phyloP scores from a whole-genome alignment of 2,888 invertebrate species.

The Philhelius pedissequus region DNA sequence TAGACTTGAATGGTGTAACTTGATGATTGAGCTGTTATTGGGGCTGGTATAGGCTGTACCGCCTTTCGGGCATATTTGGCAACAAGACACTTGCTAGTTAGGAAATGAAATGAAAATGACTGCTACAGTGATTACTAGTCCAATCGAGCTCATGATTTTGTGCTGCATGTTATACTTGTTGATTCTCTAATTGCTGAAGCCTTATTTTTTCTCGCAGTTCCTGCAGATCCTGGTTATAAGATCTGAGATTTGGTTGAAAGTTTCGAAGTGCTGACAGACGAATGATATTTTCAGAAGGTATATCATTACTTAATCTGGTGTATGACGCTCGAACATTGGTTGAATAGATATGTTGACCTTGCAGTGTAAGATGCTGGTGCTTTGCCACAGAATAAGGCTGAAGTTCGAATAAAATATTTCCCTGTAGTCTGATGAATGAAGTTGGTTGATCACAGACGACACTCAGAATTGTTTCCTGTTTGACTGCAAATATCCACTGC shows the following conservation, averaged over 20 bases:
- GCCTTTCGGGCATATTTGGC: no score
- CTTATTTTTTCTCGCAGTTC: neutral
- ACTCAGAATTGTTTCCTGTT: slow-evolving; percentile 4
- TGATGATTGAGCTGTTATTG: no score
- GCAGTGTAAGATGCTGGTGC: neutral
- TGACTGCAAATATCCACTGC: no score
- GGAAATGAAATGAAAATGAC: no score
- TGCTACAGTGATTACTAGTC: neutral
- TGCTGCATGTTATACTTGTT: neutral
- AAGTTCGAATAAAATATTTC: neutral
- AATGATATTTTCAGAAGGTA: neutral
- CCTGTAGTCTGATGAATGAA: neutral
- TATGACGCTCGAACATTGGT: neutral
- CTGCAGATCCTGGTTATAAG: neutral
- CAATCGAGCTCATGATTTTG: neutral
- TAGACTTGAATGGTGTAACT: neutral
- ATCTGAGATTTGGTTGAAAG: neutral
- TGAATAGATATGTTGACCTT: neutral
- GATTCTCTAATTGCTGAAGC: neutral
- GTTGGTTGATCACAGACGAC: neutral
- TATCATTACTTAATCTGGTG: neutral
- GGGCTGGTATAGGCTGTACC: neutral
- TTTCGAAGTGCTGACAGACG: neutral
- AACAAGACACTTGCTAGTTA: neutral
- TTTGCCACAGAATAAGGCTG: neutral